Evolutionary conservation across 2,113 vertebrate species (phyloP).

Genomic region (Athene noctua): DNA sequence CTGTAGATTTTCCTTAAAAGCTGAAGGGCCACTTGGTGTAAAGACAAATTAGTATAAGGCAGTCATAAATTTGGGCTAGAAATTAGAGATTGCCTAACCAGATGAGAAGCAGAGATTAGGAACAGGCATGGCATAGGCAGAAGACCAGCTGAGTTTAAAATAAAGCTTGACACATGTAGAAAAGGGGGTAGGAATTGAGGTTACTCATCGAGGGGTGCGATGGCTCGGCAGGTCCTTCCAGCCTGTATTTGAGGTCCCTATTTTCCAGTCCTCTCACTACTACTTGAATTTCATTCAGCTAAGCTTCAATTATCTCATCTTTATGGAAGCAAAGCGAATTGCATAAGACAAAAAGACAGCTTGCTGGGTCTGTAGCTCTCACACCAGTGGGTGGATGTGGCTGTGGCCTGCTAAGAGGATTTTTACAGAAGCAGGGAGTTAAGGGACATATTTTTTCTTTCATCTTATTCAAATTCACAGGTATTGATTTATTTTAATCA

Average conservation of each 20-base stretch:
- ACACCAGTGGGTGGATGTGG: background rate
- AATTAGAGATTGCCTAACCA: background rate
- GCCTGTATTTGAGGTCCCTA: background rate
- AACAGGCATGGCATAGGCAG: background rate
- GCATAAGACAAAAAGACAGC: background rate
- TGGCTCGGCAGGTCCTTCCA: background rate
- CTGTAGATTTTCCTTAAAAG: background rate
- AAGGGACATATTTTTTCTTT: background rate
- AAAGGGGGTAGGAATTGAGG: background rate
- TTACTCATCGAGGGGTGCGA: background rate
- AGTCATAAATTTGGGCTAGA: background rate
- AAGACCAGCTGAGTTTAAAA: background rate
- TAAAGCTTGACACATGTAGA: background rate
- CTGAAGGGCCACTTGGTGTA: background rate
- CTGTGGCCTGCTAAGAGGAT: background rate
- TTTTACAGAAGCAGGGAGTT: background rate
- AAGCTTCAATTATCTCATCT: background rate
- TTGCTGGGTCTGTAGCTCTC: background rate
- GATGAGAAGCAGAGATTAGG: background rate
- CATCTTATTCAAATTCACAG: background rate
- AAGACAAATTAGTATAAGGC: background rate
- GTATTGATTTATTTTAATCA: conserved; percentile 9
- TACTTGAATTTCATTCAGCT: background rate
- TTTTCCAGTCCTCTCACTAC: background rate
- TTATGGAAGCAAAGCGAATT: background rate